Evolutionary conservation across 2,888 invertebrate genomes (phyloP).

Genomic region (Alsophila aescularia): DNA sequence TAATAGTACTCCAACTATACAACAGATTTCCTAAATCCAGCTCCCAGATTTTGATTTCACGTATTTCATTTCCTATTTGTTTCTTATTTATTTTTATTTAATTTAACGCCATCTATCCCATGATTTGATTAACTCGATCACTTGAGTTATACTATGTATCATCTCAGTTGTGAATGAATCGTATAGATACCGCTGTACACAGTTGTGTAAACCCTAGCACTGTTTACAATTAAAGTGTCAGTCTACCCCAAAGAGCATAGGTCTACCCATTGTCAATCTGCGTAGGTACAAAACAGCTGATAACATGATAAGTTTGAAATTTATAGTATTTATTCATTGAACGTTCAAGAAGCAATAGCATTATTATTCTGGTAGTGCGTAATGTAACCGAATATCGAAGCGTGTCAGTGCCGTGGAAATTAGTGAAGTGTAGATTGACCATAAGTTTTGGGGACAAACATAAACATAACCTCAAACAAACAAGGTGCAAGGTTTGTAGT

Average conservation of each 20-base stretch:
- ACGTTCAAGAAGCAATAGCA: slow-evolving; percentile 2
- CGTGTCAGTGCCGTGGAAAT: slow-evolving; percentile 24
- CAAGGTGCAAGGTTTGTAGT: slow-evolving; percentile 40
- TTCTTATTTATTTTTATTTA: no score
- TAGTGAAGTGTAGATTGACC: slow-evolving; percentile 12
- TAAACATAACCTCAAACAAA: slow-evolving; percentile 51
- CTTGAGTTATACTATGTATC: slow-evolving; percentile 1
- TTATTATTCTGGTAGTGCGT: no score
- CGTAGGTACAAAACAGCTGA: slow-evolving; percentile 25
- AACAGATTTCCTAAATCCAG: no score
- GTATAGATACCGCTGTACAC: slow-evolving; percentile 24
- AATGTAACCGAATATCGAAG: slow-evolving; percentile 11
- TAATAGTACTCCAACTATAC: no score
- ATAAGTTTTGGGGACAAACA: slow-evolving; percentile 18
- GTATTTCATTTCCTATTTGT: background rate
- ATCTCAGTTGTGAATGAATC: slow-evolving; percentile 11
- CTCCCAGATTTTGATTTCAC: background rate
- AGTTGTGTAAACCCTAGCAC: background rate
- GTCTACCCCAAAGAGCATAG: no score
- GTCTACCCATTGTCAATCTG: slow-evolving; percentile 15
- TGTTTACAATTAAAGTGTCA: background rate
- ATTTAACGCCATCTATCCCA: slow-evolving; percentile 34
- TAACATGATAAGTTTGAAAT: slow-evolving; percentile 22
- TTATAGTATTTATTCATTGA: slow-evolving; percentile 17
- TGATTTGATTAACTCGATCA: slow-evolving; percentile 4